Evolutionary conservation across 2,797 vertebrate species (phyloP), one percentile per base, ranked within the genome.

Genomic region (Acrossocheilus fasciatus): DNA sequence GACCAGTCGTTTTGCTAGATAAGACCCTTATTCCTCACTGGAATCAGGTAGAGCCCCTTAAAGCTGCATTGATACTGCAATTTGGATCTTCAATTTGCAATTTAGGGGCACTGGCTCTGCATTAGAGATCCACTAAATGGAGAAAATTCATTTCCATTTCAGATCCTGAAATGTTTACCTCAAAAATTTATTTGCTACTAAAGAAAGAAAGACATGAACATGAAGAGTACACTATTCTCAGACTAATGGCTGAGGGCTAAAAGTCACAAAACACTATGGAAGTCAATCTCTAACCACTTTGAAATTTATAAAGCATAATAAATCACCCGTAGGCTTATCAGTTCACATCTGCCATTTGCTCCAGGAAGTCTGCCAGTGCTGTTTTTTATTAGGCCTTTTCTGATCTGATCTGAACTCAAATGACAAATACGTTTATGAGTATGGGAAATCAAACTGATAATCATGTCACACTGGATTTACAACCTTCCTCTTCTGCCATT

Each of bases 401-500:
- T 73, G 39, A 73, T 90, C 92, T 73, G 39, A 73, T 83, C 43
- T 47, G 14, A 20, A 39, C 15, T 50, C 41, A 74, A 64, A 54
- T 69, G 23, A 18, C 26, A 70, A 43, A 66, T 50, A 52, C 0
- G 20, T 39, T 39, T n/a, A 76, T 36, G 73, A 26, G 45, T 77
- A 8, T 54, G 45, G 54, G 39, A 57, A 54, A 84, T 84, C 73
- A 43, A 78, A 59, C 30, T n/a, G 45, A 52, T 73, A 70, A 45
- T 70, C 10, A n/a, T 59, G 82, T 90, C 72, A 85, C 86, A 85
- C 86, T 87, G 88, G 84, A 90, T 90, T 89, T 76, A 68, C 76
- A 80, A 85, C 89, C 90, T 89, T 82, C 90, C 89, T 89, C 91
- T 88, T 90, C 84, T 88, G 73, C 66, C 86, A 83, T 90, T 92